phyloP scores from a whole-genome alignment of 2,797 vertebrate species.

The Miopithecus talapoin region DNA sequence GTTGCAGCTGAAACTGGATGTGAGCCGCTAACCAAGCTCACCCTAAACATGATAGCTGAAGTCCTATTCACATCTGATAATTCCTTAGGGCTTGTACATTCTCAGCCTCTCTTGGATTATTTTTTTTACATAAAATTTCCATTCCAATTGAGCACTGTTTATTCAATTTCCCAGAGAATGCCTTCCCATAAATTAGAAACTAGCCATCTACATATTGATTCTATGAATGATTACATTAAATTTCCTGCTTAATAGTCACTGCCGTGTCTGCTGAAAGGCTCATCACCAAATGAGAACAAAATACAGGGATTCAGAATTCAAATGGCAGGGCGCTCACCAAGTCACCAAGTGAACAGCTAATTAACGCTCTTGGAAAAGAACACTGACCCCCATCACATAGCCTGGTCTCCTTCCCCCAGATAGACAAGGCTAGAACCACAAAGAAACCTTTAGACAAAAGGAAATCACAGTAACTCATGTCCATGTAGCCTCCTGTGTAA shows the following conservation, averaged over 20 bases:
- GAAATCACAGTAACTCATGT: fast-evolving
- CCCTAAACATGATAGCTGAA: fast-evolving
- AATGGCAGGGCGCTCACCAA: fast-evolving
- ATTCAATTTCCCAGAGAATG: background rate
- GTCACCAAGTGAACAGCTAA: fast-evolving
- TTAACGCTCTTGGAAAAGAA: fast-evolving
- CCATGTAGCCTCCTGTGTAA: fast-evolving
- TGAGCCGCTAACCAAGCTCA: fast-evolving
- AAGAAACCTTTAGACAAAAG: fast-evolving
- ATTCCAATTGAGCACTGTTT: fast-evolving
- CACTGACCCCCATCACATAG: fast-evolving
- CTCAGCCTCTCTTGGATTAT: fast-evolving
- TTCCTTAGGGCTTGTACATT: fast-evolving
- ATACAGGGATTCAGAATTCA: fast-evolving
- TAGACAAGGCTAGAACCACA: fast-evolving
- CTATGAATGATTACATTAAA: fast-evolving
- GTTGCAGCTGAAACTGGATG: background rate
- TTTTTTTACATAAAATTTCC: fast-evolving
- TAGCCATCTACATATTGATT: fast-evolving
- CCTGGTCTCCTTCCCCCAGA: background rate
- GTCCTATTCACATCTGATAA: background rate
- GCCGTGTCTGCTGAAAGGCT: fast-evolving
- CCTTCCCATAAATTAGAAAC: background rate
- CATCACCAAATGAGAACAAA: fast-evolving
- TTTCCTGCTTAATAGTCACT: fast-evolving